Percentiles rank a stretch among this genome's conserved stretches.
These are phyloP conservation scores for Hypomesus transpacificus DNA, from an alignment of 2,113 vertebrate genomes.

Conservation along the genomic window DNA sequence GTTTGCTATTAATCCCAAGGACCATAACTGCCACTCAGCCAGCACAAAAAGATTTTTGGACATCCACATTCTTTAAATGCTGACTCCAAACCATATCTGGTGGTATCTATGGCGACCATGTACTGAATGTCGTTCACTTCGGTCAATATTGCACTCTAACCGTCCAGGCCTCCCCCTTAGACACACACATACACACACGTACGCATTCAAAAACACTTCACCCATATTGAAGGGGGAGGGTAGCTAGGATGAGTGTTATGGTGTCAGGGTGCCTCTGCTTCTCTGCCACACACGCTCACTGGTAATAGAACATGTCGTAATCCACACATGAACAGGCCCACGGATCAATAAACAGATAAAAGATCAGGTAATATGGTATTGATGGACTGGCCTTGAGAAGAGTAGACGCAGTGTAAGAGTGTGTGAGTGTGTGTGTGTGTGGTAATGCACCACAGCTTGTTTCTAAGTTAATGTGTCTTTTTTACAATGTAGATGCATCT, in stretches of 20 bases:
- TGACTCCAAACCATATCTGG: too few species aligned
- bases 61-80: too few species aligned
- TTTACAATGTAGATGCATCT: conserved; percentile 63
- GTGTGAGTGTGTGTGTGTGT: conserved; percentile 1
- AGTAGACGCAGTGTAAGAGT: conserved; percentile 27
- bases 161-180: too few species aligned
- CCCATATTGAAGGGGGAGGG: conserved; percentile 63
- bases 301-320: conserved; percentile 67
- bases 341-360: conserved; percentile 69
- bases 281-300: conserved; percentile 48
- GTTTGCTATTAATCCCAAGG: conserved; percentile 20
- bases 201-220: conserved; percentile 29
- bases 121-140: too few species aligned
- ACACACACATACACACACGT: conserved; percentile 16
- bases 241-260: conserved; percentile 46
- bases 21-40: conserved; percentile 16
- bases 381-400: conserved; percentile 54
- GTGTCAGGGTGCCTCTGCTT: conserved; percentile 21
- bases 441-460: conserved; percentile 14
- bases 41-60: conserved; percentile 1
- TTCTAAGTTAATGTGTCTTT: conserved; percentile 43
- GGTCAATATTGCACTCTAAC: too few species aligned
- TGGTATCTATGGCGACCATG: too few species aligned
- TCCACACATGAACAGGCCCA: conserved; percentile 50
- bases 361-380: conserved; percentile 74